phyloP scores from a whole-genome alignment of 2,888 invertebrate species.

The Synanthedon andrenaeformis region DNA sequence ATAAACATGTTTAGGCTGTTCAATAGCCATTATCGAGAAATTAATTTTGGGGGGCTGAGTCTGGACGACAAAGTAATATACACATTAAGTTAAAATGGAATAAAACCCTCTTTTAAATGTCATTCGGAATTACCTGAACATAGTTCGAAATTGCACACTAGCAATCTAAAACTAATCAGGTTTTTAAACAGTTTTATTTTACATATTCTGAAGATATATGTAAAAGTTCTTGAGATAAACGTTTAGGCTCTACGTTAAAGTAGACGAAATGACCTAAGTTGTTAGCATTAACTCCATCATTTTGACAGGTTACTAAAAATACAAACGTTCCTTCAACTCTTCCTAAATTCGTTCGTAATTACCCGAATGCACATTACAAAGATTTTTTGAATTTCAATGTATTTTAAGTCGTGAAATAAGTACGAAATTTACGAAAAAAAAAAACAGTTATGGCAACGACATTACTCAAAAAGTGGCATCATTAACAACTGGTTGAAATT shows the following conservation, averaged over 20 bases:
- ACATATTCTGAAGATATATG: not conserved
- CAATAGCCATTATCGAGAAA: not conserved
- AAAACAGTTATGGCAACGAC: too few species aligned
- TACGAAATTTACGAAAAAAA: too few species aligned
- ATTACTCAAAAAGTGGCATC: too few species aligned
- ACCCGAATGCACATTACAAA: too few species aligned
- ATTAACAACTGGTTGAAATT: too few species aligned
- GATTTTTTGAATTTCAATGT: too few species aligned
- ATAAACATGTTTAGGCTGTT: not conserved
- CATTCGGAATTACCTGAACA: slow-evolving; percentile 1
- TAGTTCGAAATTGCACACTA: not conserved
- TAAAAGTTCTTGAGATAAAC: not conserved
- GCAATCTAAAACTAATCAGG: not conserved
- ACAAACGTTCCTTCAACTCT: too few species aligned
- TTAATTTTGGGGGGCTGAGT: not conserved
- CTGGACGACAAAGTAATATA: not conserved
- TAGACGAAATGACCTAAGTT: not conserved
- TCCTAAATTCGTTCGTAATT: too few species aligned
- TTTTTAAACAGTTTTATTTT: not conserved
- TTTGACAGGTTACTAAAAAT: not conserved
- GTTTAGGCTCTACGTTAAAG: not conserved
- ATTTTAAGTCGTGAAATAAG: too few species aligned
- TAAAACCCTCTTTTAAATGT: not conserved
- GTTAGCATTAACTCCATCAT: not conserved
- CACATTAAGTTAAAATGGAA: not conserved